Percentiles rank a stretch among this genome's conserved stretches.
These are phyloP conservation scores for Augochlorella aurata DNA, from an alignment of 2,888 invertebrate genomes.

Conservation along the genomic window DNA sequence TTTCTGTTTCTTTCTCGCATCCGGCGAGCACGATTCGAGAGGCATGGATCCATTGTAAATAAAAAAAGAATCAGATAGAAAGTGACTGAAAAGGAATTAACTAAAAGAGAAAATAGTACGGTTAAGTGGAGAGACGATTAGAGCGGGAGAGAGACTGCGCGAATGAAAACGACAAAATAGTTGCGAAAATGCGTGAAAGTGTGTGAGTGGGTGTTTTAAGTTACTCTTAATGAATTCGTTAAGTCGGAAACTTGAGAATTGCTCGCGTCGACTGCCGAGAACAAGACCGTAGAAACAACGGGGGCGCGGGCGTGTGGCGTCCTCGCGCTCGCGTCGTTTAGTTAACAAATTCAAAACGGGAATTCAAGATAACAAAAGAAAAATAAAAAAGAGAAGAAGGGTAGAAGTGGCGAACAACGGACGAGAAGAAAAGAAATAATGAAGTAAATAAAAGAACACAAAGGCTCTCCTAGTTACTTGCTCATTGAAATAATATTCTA, in stretches of 20 bases:
- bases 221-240: constrained; percentile 26
- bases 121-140: constrained; percentile 2
- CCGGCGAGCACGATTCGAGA: constrained; percentile 37
- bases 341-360: constrained; percentile 29
- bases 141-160: constrained; percentile 21
- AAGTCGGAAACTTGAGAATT: constrained; percentile 41
- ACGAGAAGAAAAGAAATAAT: constrained; percentile 33
- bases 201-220: constrained; percentile 35
- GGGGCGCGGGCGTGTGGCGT: constrained; percentile 41
- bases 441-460: constrained; percentile 55
- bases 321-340: constrained; percentile 48
- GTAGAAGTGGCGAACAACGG: constrained; percentile 14
- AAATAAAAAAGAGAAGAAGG: constrained; percentile 20
- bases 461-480: constrained; percentile 72
- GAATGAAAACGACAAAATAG: constrained; percentile 24
- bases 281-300: constrained; percentile 38
- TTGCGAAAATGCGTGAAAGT: constrained; percentile 3
- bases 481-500: constrained; percentile 78
- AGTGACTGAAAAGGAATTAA: constrained; percentile 12
- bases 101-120: constrained; percentile 6
- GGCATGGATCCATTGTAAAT: constrained; percentile 52
- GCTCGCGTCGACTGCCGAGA: constrained; percentile 57
- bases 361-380: constrained; percentile 36
- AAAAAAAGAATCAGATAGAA: constrained; percentile 34
- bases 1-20: constrained; percentile 17